Evolutionary conservation across 2,888 invertebrate species (phyloP).

Genomic region (Gerris lacustris): DNA sequence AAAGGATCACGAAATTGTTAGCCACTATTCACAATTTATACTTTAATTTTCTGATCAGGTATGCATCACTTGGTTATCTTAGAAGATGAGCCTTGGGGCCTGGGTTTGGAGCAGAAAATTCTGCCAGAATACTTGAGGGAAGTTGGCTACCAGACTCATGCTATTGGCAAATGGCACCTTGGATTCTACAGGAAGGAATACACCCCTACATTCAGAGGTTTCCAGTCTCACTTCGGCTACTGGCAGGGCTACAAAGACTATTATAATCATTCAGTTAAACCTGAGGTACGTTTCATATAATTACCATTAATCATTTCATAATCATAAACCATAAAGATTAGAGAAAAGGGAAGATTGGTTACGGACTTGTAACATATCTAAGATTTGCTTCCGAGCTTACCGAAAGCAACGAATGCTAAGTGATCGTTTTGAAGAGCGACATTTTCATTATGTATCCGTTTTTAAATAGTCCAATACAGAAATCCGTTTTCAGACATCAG

Average conservation of each 20-base stretch:
- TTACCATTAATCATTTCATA: not conserved
- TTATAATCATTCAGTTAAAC: slow-evolving; percentile 48
- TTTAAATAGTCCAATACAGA: too few species aligned
- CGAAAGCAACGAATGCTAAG: too few species aligned
- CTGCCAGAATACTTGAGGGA: slow-evolving; percentile 42
- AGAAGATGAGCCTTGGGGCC: slow-evolving; percentile 41
- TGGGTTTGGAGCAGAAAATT: slow-evolving; percentile 41
- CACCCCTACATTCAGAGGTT: slow-evolving; percentile 62
- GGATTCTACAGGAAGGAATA: slow-evolving; percentile 43
- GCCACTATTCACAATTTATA: not conserved
- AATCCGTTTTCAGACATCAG: too few species aligned
- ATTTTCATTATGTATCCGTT: too few species aligned
- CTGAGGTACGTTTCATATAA: slow-evolving; percentile 33
- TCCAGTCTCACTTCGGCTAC: slow-evolving; percentile 71
- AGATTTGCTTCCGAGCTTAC: too few species aligned
- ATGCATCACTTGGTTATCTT: slow-evolving; percentile 43
- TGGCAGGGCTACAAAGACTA: slow-evolving; percentile 74
- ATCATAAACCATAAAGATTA: not conserved
- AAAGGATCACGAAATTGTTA: too few species aligned
- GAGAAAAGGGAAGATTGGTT: not conserved
- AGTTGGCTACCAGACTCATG: slow-evolving; percentile 42
- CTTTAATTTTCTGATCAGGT: slow-evolving; percentile 34
- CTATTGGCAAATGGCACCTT: slow-evolving; percentile 46
- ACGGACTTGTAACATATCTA: too few species aligned
- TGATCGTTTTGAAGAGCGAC: too few species aligned